Percentiles rank a stretch among this genome's conserved stretches.
phyloP scores from a whole-genome alignment of 1,140 invertebrate species.

The Vollenhovia emeryi region DNA sequence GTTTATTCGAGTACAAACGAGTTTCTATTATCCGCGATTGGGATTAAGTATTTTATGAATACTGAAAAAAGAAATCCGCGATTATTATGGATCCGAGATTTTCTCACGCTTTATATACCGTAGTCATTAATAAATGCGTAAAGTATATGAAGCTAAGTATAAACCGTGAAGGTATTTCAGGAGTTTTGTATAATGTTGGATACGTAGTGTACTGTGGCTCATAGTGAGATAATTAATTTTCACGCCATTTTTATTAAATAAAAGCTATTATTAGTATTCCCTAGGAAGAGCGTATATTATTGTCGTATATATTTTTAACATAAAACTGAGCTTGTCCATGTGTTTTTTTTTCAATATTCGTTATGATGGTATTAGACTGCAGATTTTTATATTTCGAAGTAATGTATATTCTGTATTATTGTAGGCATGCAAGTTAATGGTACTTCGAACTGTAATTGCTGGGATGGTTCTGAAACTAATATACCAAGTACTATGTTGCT shows the following conservation, averaged over 20 bases:
- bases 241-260: slow-evolving; percentile 7
- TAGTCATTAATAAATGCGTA: background rate
- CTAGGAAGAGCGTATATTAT: background rate
- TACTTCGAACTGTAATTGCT: slow-evolving; percentile 84
- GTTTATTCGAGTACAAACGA: slow-evolving; percentile 3
- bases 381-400: background rate
- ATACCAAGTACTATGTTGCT: slow-evolving; percentile 83
- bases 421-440: slow-evolving; percentile 85
- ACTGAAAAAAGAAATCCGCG: background rate
- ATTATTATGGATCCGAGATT: slow-evolving; percentile 9
- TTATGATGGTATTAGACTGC: background rate
- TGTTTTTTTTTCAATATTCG: background rate
- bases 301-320: background rate
- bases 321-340: background rate
- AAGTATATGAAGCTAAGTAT: background rate
- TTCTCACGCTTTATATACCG: background rate
- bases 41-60: background rate
- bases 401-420: slow-evolving; percentile 51
- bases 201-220: background rate
- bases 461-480: slow-evolving; percentile 85
- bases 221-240: slow-evolving; percentile 9
- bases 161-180: slow-evolving; percentile 17
- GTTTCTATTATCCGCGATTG: background rate
- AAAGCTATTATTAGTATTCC: slow-evolving; percentile 13
- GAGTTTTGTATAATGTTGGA: slow-evolving; percentile 8